Evolutionary conservation across 2,888 invertebrate species (phyloP), one percentile per base, ranked within the genome.

Genomic region (Mimumesa dahlbomi): DNA sequence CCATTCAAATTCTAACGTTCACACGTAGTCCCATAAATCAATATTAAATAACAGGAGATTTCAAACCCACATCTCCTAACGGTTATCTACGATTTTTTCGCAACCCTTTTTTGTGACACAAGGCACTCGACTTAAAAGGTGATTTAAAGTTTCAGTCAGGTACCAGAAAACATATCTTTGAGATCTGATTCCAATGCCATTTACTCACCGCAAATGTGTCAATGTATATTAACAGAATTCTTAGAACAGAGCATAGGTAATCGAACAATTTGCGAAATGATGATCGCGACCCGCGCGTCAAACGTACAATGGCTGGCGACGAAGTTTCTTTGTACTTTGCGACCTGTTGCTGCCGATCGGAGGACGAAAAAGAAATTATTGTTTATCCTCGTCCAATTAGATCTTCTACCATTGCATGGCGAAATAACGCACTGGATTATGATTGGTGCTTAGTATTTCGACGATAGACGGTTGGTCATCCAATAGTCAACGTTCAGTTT

Each of bases 281-380:
- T 58, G 45, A 38, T 58, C 71, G 54, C 74, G 75, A 61, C 70
- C 74, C 48, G 74, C 75, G 71, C 74, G 64, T 67, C 53, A 61
- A 70, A 57, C 22, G 40, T 64, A 64, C 22, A 74, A 74, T 67
- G 63, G 63, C 63, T 66, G 52, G 18, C 38, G 1, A 34, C 40
- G 50, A 56, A 56, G 34, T 58, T 36, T 54, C 63, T 69, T 73
- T 67, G 64, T 73, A 73, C 58, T 65, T 77, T 76, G 75, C 76
- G 67, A 71, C 75, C 75, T 75, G 76, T 77, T 76, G 75, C 76
- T 76, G 57, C 16, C 56, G 42, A 63, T 62, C 57, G 57, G 36
- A 57, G 56, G 54, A 50, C 62, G 59, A 67, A 69, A 57, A 72
- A 72, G 72, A 68, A 69, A 59, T 57, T 43, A 58, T 61, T 61